These are phyloP conservation scores for Syrphus vitripennis DNA, from an alignment of 2,888 invertebrate genomes.

Conservation along the genomic window DNA sequence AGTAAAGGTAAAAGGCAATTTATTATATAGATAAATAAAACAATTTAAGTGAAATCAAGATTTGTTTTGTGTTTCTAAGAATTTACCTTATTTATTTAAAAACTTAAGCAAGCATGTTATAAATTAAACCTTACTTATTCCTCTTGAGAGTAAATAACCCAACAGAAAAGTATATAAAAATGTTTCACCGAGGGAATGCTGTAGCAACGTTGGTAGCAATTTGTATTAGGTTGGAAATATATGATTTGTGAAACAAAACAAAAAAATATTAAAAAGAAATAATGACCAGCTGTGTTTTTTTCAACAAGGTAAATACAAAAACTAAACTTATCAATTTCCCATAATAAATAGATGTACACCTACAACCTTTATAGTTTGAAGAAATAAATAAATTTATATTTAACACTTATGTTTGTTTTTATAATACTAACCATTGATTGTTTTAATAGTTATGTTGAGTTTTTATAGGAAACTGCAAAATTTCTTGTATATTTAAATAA, in stretches of 20 bases:
- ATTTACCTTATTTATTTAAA: background rate
- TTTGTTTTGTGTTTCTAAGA: slow-evolving; percentile 2
- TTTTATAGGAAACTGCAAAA: slow-evolving; percentile 16
- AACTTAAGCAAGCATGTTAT: background rate
- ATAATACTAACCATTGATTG: slow-evolving; percentile 28
- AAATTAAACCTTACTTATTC: background rate
- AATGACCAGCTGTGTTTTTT: slow-evolving; percentile 48
- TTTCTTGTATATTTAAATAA: background rate
- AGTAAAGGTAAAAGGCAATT: slow-evolving; percentile 24
- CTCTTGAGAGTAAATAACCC: slow-evolving; percentile 3
- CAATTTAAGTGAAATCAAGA: slow-evolving; percentile 33
- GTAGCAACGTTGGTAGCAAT: slow-evolving; percentile 26
- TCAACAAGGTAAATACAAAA: slow-evolving; percentile 66
- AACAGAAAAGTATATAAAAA: background rate
- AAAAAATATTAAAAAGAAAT: slow-evolving; percentile 12
- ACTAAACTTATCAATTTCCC: slow-evolving; percentile 1
- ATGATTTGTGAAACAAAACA: background rate
- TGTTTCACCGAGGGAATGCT: slow-evolving; percentile 38
- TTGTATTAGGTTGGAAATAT: background rate
- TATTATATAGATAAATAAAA: slow-evolving; percentile 43
- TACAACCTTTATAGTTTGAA: background rate
- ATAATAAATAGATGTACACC: slow-evolving; percentile 46
- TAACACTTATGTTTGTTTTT: slow-evolving; percentile 39
- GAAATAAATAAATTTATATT: slow-evolving; percentile 8
- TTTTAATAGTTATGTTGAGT: slow-evolving; percentile 20